A percentile compares a stretch with the other conserved stretches of the same genome.
phyloP scores from a whole-genome alignment of 2,888 invertebrate species.

The Polydrusus cervinus region DNA sequence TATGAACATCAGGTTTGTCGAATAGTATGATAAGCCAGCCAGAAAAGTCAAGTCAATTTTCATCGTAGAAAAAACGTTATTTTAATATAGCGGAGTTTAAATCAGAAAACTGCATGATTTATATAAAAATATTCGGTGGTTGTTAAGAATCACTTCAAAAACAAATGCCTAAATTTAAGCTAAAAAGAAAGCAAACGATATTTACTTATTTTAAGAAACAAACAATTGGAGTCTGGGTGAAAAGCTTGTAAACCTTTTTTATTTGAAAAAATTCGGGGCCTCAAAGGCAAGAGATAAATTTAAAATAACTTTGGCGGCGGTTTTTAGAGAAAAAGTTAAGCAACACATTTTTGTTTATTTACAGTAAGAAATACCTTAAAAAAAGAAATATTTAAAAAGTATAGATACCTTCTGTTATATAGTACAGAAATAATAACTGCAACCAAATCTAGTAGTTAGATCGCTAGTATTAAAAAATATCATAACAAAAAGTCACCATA shows the following conservation, averaged over 20 bases:
- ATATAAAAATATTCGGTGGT: neutral
- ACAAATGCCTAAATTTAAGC: neutral
- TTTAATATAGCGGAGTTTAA: too few species aligned
- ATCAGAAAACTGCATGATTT: too few species aligned
- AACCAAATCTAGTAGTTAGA: too few species aligned
- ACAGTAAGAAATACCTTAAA: neutral
- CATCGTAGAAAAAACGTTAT: too few species aligned
- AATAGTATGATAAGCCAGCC: too few species aligned
- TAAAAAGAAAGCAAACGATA: neutral
- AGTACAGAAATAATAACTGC: too few species aligned
- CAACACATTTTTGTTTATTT: conserved; percentile 1
- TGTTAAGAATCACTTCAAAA: conserved; percentile 3
- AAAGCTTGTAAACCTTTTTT: conserved; percentile 4
- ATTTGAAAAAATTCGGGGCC: neutral
- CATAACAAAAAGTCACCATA: too few species aligned
- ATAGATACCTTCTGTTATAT: too few species aligned
- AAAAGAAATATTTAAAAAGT: neutral
- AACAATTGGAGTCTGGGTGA: conserved; percentile 1
- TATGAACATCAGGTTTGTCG: too few species aligned
- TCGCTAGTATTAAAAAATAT: too few species aligned
- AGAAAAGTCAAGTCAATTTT: too few species aligned
- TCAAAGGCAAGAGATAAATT: conserved; percentile 7
- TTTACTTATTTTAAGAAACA: neutral
- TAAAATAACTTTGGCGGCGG: neutral
- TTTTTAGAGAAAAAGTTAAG: neutral